Evolutionary conservation across 2,797 vertebrate species (phyloP).

Genomic region (Aldrovandia affinis): DNA sequence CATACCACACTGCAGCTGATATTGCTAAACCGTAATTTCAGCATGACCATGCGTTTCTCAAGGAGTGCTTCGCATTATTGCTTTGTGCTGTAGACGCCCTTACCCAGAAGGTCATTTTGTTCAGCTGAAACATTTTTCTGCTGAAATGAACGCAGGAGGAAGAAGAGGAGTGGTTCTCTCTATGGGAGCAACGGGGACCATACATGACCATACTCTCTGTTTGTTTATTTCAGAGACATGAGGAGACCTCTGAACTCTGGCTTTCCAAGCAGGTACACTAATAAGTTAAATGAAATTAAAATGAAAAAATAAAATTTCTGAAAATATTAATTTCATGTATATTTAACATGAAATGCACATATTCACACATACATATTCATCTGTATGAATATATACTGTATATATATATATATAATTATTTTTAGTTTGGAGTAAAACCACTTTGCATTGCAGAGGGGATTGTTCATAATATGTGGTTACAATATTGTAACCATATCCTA

Average conservation of each 20-base stretch:
- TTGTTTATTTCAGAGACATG: slow-evolving; percentile 85
- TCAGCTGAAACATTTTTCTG: not conserved
- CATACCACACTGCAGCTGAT: not conserved
- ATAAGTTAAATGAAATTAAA: not conserved
- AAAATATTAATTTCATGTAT: not conserved
- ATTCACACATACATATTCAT: not conserved
- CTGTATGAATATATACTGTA: not conserved
- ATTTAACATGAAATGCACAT: not conserved
- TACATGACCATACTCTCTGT: not conserved
- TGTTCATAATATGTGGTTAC: too few species aligned
- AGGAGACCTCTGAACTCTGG: slow-evolving; percentile 93
- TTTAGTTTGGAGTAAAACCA: too few species aligned
- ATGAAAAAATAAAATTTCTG: too few species aligned
- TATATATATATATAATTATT: not conserved
- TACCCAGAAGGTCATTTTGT: not conserved
- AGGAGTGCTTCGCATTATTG: not conserved
- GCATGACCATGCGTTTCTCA: not conserved
- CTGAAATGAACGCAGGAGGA: not conserved
- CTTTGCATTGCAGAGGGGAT: too few species aligned
- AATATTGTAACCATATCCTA: too few species aligned
- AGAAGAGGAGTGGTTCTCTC: not conserved
- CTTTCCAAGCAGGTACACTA: slow-evolving; percentile 89
- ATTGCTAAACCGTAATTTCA: not conserved
- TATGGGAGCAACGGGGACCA: not conserved
- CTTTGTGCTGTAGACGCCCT: not conserved